Conservation (phyloP, 2,888 invertebrate genomes). For the Eulithis testata region DNA sequence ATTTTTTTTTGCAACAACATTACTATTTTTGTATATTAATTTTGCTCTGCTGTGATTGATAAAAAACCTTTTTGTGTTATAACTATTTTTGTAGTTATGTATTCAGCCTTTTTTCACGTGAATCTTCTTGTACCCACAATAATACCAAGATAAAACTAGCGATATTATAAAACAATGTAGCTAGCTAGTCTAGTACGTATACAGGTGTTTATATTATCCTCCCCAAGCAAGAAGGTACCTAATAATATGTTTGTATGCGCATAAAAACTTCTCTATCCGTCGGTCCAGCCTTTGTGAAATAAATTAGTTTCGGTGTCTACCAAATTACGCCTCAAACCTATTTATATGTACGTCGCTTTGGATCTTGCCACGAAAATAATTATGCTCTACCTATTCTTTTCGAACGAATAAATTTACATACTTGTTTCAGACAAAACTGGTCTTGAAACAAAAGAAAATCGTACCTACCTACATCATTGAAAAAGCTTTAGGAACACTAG, state of each 20-base stretch:
- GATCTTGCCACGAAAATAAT: conserved; percentile 77
- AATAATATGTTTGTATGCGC: conserved; percentile 78
- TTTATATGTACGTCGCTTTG: conserved; percentile 76
- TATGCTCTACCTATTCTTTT: conserved; percentile 81
- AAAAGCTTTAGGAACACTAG: conserved; percentile 78
- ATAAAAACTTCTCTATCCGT: conserved; percentile 82
- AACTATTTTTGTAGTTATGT: too few relatives aligned
- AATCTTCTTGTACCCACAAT: too few relatives aligned
- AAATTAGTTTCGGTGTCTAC: conserved; percentile 86
- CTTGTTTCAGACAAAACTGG: conserved; percentile 71
- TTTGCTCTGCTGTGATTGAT: too few relatives aligned
- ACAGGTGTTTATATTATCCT: conserved; percentile 28
- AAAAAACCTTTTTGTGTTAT: too few relatives aligned
- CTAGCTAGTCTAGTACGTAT: conserved; percentile 8
- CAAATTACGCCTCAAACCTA: conserved; percentile 84
- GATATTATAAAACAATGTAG: background rate
- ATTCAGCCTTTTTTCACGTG: too few relatives aligned
- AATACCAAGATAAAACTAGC: background rate
- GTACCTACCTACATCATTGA: conserved; percentile 72
- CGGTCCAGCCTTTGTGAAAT: conserved; percentile 84
- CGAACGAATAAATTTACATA: conserved; percentile 79
- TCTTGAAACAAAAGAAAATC: conserved; percentile 76
- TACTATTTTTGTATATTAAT: too few relatives aligned
- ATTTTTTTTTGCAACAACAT: too few relatives aligned
- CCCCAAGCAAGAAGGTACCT: conserved; percentile 46